phyloP scores from a whole-genome alignment of 2,797 vertebrate genomes.

The Alcedo atthis region DNA sequence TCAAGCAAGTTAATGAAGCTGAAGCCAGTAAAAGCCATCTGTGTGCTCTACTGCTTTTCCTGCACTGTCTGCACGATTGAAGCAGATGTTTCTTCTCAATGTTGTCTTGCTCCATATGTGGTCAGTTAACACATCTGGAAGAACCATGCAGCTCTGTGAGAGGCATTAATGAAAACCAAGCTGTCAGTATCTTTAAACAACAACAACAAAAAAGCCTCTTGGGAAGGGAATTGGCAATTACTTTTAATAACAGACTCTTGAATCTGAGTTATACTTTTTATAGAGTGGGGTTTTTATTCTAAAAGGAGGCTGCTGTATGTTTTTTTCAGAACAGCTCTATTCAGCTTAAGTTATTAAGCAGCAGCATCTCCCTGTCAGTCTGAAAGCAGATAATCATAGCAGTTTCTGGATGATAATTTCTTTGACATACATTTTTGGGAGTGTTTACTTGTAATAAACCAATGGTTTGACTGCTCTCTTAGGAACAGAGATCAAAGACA shows the following conservation, averaged over 20 bases:
- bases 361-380: background rate
- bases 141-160: background rate
- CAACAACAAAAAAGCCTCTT: background rate
- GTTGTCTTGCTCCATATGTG: background rate
- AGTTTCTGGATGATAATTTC: background rate
- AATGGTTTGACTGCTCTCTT: slow-evolving; percentile 52
- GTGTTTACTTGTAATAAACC: background rate
- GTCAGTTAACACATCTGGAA: slow-evolving; percentile 25
- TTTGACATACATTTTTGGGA: background rate
- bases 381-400: background rate
- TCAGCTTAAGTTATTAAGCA: background rate
- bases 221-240: slow-evolving; percentile 4
- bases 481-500: slow-evolving; percentile 98
- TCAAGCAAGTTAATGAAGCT: background rate
- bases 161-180: background rate
- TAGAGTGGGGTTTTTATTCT: background rate
- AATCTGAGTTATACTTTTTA: background rate
- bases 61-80: background rate
- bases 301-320: background rate
- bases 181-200: background rate
- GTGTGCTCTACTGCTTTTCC: background rate
- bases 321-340: background rate
- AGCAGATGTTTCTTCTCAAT: slow-evolving; percentile 36
- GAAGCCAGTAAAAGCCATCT: background rate
- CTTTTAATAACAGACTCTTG: background rate